Conservation (phyloP, 1,140 invertebrate genomes). For the Lepidurus packardi region DNA sequence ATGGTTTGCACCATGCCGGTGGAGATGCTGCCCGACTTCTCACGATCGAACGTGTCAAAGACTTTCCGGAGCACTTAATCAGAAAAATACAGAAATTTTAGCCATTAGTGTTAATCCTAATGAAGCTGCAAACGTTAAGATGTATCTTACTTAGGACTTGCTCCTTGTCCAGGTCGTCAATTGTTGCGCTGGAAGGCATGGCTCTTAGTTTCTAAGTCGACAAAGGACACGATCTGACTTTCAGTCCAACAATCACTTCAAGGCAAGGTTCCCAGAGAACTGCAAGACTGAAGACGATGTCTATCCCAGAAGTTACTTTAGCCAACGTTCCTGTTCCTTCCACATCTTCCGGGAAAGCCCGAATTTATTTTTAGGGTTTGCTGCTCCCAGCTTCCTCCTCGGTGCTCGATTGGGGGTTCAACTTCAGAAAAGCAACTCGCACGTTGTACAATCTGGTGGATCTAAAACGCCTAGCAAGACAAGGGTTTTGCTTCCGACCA, state of each 20-base stretch:
- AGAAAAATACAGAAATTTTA: not conserved
- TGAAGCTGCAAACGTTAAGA: not conserved
- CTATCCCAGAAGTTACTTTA: not conserved
- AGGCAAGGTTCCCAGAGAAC: slow-evolving; percentile 14
- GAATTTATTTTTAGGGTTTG: slow-evolving; percentile 15
- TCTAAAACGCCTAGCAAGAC: not conserved
- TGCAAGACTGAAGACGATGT: not conserved
- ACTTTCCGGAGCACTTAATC: slow-evolving; percentile 49
- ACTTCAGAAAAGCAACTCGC: slow-evolving; percentile 13
- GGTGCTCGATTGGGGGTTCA: slow-evolving; percentile 9
- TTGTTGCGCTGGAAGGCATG: slow-evolving; percentile 20
- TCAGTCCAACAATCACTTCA: slow-evolving; percentile 11
- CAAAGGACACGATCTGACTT: not conserved
- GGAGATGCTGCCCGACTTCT: slow-evolving; percentile 52
- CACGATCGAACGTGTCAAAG: slow-evolving; percentile 56
- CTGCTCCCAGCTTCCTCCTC: slow-evolving; percentile 4
- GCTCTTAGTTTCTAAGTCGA: not conserved
- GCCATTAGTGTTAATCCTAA: not conserved
- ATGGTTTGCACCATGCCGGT: slow-evolving; percentile 53
- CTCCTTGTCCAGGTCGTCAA: slow-evolving; percentile 35
- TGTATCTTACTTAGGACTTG: slow-evolving; percentile 33
- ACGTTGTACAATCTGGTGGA: slow-evolving; percentile 15
- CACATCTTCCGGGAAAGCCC: slow-evolving; percentile 17
- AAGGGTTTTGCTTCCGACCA: not conserved
- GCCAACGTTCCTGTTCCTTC: slow-evolving; percentile 4